Conservation (phyloP, 2,888 invertebrate genomes). For the Onchidella celtica region DNA sequence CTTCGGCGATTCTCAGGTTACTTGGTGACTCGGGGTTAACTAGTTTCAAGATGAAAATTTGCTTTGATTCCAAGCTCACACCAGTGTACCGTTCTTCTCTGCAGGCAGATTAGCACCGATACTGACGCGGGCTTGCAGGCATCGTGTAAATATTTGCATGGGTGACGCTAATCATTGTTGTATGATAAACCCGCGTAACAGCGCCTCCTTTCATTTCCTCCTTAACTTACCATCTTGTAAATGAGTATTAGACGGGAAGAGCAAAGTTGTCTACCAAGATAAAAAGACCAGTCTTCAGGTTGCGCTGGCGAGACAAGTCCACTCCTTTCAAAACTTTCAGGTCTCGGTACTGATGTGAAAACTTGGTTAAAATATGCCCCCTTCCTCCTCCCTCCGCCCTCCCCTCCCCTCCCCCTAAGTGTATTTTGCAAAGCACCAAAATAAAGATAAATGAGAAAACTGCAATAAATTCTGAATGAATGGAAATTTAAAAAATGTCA, state of each 20-base stretch:
- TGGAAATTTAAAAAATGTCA: too few species aligned
- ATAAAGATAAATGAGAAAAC: too few species aligned
- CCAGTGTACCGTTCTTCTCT: neutral
- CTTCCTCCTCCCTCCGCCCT: conserved; percentile 1
- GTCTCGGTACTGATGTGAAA: too few species aligned
- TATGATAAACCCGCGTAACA: conserved; percentile 1
- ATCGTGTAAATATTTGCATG: conserved; percentile 18
- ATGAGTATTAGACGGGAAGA: too few species aligned
- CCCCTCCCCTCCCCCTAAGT: neutral
- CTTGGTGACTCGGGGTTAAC: conserved; percentile 17
- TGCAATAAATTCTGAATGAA: too few species aligned
- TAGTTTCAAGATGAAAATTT: conserved; percentile 17
- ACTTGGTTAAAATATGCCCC: too few species aligned
- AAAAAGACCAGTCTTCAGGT: too few species aligned
- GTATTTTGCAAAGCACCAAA: too few species aligned
- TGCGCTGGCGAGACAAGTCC: too few species aligned
- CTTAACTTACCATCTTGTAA: neutral
- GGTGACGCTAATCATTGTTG: neutral
- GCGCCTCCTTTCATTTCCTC: conserved; percentile 12
- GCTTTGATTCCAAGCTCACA: conserved; percentile 15
- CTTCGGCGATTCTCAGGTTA: conserved; percentile 1
- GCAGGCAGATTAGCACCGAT: neutral
- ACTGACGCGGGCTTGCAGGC: neutral
- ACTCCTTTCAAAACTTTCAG: too few species aligned
- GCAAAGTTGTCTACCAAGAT: too few species aligned